Evolutionary conservation across 1,140 invertebrate genomes (phyloP), one percentile per base, ranked within the genome.

Genomic region (Cydia amplana): DNA sequence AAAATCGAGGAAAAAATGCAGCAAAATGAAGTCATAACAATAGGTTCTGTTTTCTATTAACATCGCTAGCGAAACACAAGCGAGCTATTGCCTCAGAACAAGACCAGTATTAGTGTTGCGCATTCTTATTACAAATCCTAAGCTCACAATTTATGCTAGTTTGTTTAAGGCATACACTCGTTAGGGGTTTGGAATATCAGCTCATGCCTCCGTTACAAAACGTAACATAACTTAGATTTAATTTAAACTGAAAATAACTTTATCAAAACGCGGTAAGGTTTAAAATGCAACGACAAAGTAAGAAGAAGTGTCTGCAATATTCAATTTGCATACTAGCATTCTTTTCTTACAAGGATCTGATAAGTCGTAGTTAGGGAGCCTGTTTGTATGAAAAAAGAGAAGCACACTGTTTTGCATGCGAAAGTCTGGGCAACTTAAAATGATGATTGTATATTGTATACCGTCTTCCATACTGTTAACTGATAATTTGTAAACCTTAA

Each of bases 11-110:
- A 84, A 80, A 76, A 75, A 86, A 80, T 78, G 36, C 75, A 74
- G 85, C 89, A 92, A 92, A 60, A 92, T 92, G 90, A 92, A 91
- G 88, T 86, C 83, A 86, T 91, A 90, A 92, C 90, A 91, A 92
- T 90, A 83, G 90, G 63, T 74, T 36, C 36, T n/a, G n/a, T 40
- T 16, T 73, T 25, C 18, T 46, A 12, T 60, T 60, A 1, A n/a
- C 10, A 60, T 23, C 18, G 55, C 55, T 60, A 18, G 40, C 10
- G 40, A 40, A 23, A 1, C 20, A 16, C n/a, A 6, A 60, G 55
- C 55, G 55, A 60, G 20, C 0, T 23, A 18, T 60, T 23, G 55
- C 55, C 55, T 60, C 55, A 18, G 6, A 1, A 18, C 20, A 23
- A 23, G n/a, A 20, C 20, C 20, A 60, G 20, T 23, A 60, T 60